Evolutionary conservation across 2,797 vertebrate genomes (phyloP), one percentile per base, ranked within the genome.

Genomic region (Anabacerthia variegaticeps): DNA sequence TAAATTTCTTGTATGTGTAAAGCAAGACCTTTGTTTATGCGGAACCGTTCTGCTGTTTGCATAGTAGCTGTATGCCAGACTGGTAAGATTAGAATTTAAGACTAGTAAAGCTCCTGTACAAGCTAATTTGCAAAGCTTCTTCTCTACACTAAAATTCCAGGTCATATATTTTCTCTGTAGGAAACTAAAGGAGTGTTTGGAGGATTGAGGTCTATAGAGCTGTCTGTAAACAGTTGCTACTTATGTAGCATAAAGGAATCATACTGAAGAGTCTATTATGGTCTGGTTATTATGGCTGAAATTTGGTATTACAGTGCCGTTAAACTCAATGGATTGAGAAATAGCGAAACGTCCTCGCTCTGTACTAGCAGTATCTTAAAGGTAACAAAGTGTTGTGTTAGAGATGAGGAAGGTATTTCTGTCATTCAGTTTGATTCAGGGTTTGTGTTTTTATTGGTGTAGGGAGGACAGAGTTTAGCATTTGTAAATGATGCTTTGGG

Each of bases 61-160:
- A 23, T 30, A 65, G 94, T 46, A 71, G 52, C 52, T 71, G 28
- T 69, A 18, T 77, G 61, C 37, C 82, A 90, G 82, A 69, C 88
- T 72, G n/a, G 39, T 72, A 68, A 89, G 93, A 89, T 95, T 85
- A 92, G 69, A 88, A 61, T 88, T 83, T 95, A 86, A 95, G 89
- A 85, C 76, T 51, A 75, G 61, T 62, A 91, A 95, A 94, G 89
- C 85, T 93, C 54, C 68, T 84, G 88, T 89, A 78, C 82, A 86
- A 93, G 82, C 73, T 94, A 78, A 95, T 93, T 95, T 90, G 30
- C 66, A 75, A 88, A 92, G 73, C 89, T 90, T 2, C 68, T 93
- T 87, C 89, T 58, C 58, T 48, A 3, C 6, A 4, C 46, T 92
- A 52, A 58, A 91, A 72, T 89, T 92, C 62, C 54, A 51, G 54